Evolutionary conservation across 1,140 invertebrate species (phyloP).

Genomic region (Platyscapa corneri): DNA sequence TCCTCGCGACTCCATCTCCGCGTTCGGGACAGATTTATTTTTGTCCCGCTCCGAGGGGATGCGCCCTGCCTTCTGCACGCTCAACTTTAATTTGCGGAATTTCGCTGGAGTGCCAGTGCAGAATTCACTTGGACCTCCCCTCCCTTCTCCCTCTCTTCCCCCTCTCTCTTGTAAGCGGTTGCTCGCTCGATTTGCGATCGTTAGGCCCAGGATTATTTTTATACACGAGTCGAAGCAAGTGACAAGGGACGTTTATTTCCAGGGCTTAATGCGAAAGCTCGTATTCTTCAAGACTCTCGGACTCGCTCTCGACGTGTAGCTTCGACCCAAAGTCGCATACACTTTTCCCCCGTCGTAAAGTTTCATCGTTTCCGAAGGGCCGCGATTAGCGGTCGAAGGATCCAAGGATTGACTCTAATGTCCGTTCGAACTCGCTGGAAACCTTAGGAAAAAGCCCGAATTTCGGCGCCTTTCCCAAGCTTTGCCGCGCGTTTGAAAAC

Average conservation of each 20-base stretch:
- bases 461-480: no score
- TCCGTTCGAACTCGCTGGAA: no score
- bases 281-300: neutral
- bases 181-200: constrained; percentile 6
- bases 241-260: neutral
- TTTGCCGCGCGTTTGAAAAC: no score
- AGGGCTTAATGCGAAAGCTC: neutral
- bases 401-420: no score
- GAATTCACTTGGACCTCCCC: no score
- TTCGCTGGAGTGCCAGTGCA: neutral
- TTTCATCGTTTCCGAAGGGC: neutral
- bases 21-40: neutral
- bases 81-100: constrained; percentile 23
- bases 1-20: no score
- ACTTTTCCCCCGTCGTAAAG: neutral
- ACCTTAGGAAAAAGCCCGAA: no score
- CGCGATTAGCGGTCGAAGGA: no score
- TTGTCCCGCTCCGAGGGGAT: neutral
- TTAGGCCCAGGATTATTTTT: neutral
- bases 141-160: no score
- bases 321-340: neutral
- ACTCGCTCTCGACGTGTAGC: neutral
- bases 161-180: no score
- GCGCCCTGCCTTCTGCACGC: neutral
- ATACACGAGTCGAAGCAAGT: neutral